Conservation (phyloP, 2,113 vertebrate species). For the Dipodomys stephensi region DNA sequence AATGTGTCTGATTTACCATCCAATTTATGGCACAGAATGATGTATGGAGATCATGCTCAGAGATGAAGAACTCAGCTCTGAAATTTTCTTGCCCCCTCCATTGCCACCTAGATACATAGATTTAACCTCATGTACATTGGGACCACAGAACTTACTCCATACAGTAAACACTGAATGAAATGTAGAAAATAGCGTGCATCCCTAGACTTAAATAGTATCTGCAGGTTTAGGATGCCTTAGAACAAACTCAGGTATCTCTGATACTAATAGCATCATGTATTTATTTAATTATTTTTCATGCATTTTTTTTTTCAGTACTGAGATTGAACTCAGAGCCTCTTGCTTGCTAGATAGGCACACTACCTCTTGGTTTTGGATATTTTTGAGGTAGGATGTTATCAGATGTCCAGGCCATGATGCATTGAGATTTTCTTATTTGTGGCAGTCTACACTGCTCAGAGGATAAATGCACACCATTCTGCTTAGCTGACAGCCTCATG, state of each 20-base stretch:
- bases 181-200: background rate
- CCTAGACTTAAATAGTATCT: background rate
- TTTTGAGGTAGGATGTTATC: no score
- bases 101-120: accelerated
- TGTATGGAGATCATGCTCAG: background rate
- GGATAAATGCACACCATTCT: no score
- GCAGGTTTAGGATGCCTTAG: background rate
- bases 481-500: no score
- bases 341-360: no score
- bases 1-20: no score
- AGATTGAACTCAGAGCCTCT: no score
- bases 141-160: background rate
- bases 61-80: background rate
- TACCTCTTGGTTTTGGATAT: no score
- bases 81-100: background rate
- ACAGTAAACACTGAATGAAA: background rate
- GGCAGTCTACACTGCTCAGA: no score
- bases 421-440: no score
- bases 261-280: background rate
- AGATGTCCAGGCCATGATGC: no score
- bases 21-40: background rate
- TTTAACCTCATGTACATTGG: background rate
- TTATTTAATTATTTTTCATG: background rate
- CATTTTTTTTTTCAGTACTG: background rate
- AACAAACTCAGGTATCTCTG: background rate